A percentile compares a stretch with the other conserved stretches of the same genome.
phyloP scores from a whole-genome alignment of 2,797 vertebrate genomes.

The Oreortyx pictus region DNA sequence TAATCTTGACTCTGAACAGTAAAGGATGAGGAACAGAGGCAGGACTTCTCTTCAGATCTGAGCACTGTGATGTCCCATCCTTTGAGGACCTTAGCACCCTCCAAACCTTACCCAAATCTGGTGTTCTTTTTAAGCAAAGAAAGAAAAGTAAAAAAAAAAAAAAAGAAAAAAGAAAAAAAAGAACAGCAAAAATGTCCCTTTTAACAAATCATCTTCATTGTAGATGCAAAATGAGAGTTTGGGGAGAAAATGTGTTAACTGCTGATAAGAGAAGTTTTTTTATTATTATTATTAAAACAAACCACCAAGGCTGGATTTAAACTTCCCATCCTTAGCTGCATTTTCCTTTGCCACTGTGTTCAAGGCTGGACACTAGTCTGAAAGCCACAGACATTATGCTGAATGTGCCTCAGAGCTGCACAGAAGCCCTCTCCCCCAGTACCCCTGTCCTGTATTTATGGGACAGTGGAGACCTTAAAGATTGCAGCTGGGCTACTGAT shows the following conservation, averaged over 20 bases:
- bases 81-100: not conserved
- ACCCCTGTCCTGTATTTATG: not conserved
- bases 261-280: not conserved
- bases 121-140: not conserved
- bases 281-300: not conserved
- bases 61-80: not conserved
- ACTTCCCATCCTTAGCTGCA: not conserved
- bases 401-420: not conserved
- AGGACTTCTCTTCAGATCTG: not conserved
- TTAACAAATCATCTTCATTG: not conserved
- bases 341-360: not conserved
- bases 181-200: not conserved
- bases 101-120: not conserved
- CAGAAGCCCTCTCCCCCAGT: not conserved
- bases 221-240: not conserved
- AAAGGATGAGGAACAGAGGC: not conserved
- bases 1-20: not conserved
- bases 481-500: not conserved
- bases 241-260: not conserved
- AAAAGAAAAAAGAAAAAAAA: no score
- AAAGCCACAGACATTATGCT: not conserved
- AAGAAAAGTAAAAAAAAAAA: not conserved
- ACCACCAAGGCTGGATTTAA: not conserved
- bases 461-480: not conserved
- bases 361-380: not conserved